Percentiles rank a stretch among this genome's conserved stretches.
phyloP scores from a whole-genome alignment of 1,140 invertebrate genomes.

The Rhagoletis zephyria region DNA sequence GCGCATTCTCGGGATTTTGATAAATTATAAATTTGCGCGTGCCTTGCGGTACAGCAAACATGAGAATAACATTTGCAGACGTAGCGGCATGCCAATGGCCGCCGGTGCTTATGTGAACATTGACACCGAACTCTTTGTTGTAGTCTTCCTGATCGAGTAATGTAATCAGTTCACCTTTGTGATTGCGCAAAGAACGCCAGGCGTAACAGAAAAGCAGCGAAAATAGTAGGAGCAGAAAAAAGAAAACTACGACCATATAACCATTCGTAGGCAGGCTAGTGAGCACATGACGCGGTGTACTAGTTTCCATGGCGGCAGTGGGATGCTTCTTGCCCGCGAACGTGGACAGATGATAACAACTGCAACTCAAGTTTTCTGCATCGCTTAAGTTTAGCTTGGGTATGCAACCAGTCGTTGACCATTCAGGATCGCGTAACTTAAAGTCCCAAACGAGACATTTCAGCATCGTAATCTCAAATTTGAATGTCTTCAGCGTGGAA shows the following conservation, averaged over 20 bases:
- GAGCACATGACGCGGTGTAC: neutral
- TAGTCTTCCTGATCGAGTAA: constrained; percentile 19
- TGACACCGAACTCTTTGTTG: constrained; percentile 2
- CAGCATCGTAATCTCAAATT: constrained; percentile 12
- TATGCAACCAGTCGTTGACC: constrained; percentile 43
- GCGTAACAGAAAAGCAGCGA: neutral
- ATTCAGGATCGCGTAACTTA: constrained; percentile 36
- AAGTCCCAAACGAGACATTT: constrained; percentile 56
- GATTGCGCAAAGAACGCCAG: neutral
- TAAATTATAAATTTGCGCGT: constrained; percentile 19
- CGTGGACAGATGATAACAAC: constrained; percentile 55
- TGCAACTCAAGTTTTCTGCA: neutral
- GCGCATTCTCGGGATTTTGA: constrained; percentile 55
- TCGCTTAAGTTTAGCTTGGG: constrained; percentile 13
- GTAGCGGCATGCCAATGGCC: constrained; percentile 38
- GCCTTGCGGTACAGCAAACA: neutral
- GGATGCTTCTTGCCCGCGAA: constrained; percentile 30
- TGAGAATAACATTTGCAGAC: constrained; percentile 50
- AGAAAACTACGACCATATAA: constrained; percentile 17
- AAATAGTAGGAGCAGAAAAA: neutral
- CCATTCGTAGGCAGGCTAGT: constrained; percentile 31
- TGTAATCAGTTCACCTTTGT: neutral
- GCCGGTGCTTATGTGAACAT: constrained; percentile 54
- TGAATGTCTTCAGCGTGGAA: neutral
- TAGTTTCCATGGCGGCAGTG: neutral